Base-by-base conservation (phyloP, 1,140 invertebrate species). In the Hyles vespertilio region DNA sequence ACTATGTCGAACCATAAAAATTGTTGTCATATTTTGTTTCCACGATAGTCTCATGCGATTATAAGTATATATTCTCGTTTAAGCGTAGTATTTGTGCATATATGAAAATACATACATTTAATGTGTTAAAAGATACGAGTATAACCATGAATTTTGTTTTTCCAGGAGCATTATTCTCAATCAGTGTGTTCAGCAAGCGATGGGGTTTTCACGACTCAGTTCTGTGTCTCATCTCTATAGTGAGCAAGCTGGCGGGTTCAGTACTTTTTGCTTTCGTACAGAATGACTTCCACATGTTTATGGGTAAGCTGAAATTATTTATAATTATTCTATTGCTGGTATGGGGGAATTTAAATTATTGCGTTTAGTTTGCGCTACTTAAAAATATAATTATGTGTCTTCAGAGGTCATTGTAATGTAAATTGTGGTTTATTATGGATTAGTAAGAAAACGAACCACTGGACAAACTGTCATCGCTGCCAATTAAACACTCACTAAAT, bases 121-220 rank as follows among this genome's bases (percentile, higher is more conserved):
- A 22, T 22, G 22, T 22, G 22, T 22, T 22, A 22, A 22, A 22
- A 22, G 22, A 22, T 22, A 22, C 22, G 22, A 22, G 1, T 22
- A 22, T 22, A 22, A 22, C 36, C 36, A 40, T 40, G 4, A 40
- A 5, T 40, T 8, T 8, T 11, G 46, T 44, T 9, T 7, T 71
- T 77, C 22, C 77, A 85, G 82, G 82, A 2, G 82, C 82, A 10
- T 56, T 87, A 36, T 84, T 87, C 58, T 85, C 84, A 9, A 86
- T 88, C 46, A 88, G 79, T 55, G 67, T 88, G 43, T 88, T 88
- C 64, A 88, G 84, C 61, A 84, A 84, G 54, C 73, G 71, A 2
- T 81, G 75, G 77, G 79, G 81, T 3, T 86, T 76, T 58, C 81
- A 86, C 54, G 84, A 87, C 51, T 77, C 81, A 0, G 61, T 76